Evolutionary conservation across 2,113 vertebrate species (phyloP).

Genomic region (Ammospiza caudacuta): DNA sequence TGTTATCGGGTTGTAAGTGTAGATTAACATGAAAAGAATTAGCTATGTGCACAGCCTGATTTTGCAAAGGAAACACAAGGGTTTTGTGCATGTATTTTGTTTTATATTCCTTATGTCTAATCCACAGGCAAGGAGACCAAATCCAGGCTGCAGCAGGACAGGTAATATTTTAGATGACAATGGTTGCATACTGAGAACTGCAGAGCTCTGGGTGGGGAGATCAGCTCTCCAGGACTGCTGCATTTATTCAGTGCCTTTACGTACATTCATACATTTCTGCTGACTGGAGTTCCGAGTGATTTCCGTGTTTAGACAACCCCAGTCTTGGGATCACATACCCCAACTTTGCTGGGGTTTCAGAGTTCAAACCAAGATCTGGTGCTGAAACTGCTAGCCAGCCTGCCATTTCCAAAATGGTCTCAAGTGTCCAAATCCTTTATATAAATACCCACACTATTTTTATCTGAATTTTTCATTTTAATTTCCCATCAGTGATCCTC

Average conservation of each 20-base stretch:
- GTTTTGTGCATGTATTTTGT: conserved; percentile 50
- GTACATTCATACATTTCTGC: background rate
- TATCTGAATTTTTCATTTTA: background rate
- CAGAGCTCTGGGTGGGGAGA: conserved; percentile 1
- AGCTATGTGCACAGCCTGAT: conserved; percentile 50
- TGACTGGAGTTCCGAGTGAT: conserved; percentile 20
- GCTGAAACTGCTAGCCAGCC: background rate
- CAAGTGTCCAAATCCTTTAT: background rate
- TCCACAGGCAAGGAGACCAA: conserved; percentile 40
- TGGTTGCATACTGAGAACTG: background rate
- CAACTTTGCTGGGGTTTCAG: background rate
- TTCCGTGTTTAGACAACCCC: conserved; percentile 25
- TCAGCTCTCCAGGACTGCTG: background rate
- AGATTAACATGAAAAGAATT: conserved; percentile 74
- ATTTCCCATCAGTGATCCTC: background rate
- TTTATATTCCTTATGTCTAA: conserved; percentile 49
- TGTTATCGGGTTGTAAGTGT: conserved; percentile 69
- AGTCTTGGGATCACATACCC: background rate
- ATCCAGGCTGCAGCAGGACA: conserved; percentile 25
- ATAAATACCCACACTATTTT: background rate
- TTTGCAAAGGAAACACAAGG: conserved; percentile 44
- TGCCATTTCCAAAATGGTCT: background rate
- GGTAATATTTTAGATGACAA: conserved; percentile 27
- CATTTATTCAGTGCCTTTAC: background rate
- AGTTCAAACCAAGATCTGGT: conserved; percentile 21